Base-by-base conservation (phyloP, 1,140 invertebrate genomes). In the Drosophila obscura region DNA sequence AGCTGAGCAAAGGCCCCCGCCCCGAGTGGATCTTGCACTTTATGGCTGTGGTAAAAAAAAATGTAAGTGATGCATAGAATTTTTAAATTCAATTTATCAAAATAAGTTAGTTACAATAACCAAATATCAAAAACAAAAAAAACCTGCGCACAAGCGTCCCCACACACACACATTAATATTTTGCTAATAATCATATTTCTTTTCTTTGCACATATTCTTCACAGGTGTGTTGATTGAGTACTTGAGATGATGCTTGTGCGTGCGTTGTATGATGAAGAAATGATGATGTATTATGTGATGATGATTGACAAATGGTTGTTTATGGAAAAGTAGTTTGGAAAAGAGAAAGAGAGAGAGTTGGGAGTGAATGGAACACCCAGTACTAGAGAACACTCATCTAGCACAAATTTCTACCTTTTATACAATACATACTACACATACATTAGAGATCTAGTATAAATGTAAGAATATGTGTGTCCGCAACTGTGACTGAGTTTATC, bases 41-140 rank as follows among this genome's bases (percentile, higher is more conserved):
- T 59, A 78, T 82, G 75, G 82, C 77, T 83, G 74, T 82, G 83
- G 44, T 78, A 72, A 78, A 57, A 64, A 46, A 87, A 69, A 76
- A 88, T 65, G 82, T 87, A 87, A 87, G 82, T 87, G 71, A 74
- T 74, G 60, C 43, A 60, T 65, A 62, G 62, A 79, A 71, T 59
- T 43, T 66, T 49, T 39, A 48, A 19, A 78, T 24, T 60, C 16
- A 50, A 26, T 26, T 11, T 65, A 55, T 19, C 16, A 24, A 51
- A 28, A 41, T 60, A 57, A 69, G 26, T 44, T 69, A 78, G 57
- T 49, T 58, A 61, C 46, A 41, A 28, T 16, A 59, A 48, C 31
- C 46, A 43, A 28, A 61, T 24, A 11, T n/a, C 16, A 43, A 24
- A 55, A 39, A 15, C 45, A 55, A 51, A 43, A 28, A 9, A 7